phyloP scores from a whole-genome alignment of 2,888 invertebrate species.

The Cosmia pyralina region DNA sequence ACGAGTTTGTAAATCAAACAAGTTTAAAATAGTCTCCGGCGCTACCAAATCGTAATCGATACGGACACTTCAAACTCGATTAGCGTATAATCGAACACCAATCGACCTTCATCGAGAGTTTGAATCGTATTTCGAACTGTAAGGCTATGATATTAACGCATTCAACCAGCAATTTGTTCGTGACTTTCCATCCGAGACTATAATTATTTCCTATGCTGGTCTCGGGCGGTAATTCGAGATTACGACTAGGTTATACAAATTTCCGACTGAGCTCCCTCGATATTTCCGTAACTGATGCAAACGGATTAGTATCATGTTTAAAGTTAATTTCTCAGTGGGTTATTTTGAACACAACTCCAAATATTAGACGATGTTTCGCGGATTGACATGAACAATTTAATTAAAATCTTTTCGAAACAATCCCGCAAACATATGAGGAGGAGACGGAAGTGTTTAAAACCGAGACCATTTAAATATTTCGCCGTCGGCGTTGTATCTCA shows the following conservation, averaged over 20 bases:
- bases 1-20: slow-evolving; percentile 58
- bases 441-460: slow-evolving; percentile 70
- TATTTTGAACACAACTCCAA: slow-evolving; percentile 18
- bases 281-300: slow-evolving; percentile 56
- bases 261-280: slow-evolving; percentile 55
- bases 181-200: slow-evolving; percentile 29
- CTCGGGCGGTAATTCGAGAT: slow-evolving; percentile 56
- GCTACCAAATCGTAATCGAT: slow-evolving; percentile 62
- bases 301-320: slow-evolving; percentile 40
- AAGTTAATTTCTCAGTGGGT: slow-evolving; percentile 32
- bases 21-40: slow-evolving; percentile 45
- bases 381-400: slow-evolving; percentile 48
- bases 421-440: slow-evolving; percentile 36
- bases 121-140: slow-evolving; percentile 41
- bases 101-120: slow-evolving; percentile 57
- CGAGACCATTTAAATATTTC: slow-evolving; percentile 77
- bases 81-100: slow-evolving; percentile 56
- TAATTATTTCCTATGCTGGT: slow-evolving; percentile 59
- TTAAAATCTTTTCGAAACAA: slow-evolving; percentile 55
- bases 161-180: slow-evolving; percentile 37
- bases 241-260: slow-evolving; percentile 52
- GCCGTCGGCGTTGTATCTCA: slow-evolving; percentile 69
- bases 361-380: slow-evolving; percentile 27
- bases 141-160: slow-evolving; percentile 40
- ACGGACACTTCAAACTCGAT: slow-evolving; percentile 64